Percentiles rank a stretch among this genome's conserved stretches.
phyloP scores from a whole-genome alignment of 2,113 vertebrate genomes.

The human (Homo sapiens) region DNA sequence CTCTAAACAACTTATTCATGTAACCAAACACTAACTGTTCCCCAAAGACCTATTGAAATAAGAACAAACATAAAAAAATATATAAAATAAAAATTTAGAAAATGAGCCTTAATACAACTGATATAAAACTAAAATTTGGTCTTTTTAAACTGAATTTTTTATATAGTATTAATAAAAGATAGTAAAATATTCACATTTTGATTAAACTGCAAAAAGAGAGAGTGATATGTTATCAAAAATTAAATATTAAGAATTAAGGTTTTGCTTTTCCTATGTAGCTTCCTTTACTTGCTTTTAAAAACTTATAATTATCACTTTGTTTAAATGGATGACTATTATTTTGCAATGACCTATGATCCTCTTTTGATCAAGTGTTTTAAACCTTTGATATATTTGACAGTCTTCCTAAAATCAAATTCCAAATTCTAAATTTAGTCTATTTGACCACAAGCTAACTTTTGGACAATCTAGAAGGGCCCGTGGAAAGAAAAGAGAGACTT shows the following conservation, averaged over 20 bases:
- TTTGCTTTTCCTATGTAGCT: background rate
- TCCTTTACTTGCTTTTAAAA: background rate
- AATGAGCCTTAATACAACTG: no score
- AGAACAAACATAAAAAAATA: no score
- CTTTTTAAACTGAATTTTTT: background rate
- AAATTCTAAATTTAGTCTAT: background rate
- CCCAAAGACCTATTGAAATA: no score
- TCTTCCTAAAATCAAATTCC: background rate
- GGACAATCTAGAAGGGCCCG: background rate
- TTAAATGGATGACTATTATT: background rate
- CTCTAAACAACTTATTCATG: no score
- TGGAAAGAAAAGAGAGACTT: background rate
- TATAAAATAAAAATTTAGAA: no score
- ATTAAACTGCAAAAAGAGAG: background rate
- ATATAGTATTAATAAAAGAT: background rate
- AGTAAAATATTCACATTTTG: background rate
- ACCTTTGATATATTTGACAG: background rate
- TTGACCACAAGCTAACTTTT: background rate
- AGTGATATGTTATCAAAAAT: background rate
- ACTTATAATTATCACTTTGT: background rate
- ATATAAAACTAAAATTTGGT: no score
- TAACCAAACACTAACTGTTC: no score
- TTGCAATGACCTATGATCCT: background rate
- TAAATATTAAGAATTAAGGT: background rate
- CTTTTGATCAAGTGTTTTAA: background rate